Evolutionary conservation across 2,888 invertebrate genomes (phyloP).

Genomic region (Eupithecia pulchellata): DNA sequence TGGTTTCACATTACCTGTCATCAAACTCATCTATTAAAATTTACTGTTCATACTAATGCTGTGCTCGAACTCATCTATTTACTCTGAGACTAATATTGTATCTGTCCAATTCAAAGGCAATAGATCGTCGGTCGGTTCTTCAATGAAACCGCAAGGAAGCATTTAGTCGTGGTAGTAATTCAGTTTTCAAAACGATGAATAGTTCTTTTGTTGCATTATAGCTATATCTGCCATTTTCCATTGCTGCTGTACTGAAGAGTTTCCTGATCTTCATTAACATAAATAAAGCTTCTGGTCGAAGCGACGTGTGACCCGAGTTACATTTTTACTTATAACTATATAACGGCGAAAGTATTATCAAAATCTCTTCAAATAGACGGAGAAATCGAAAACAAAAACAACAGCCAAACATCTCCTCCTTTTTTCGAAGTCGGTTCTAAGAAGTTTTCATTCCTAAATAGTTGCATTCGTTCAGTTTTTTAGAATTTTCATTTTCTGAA

Average conservation of each 20-base stretch:
- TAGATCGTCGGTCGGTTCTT: neutral
- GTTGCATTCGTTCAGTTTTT: neutral
- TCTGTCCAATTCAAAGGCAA: neutral
- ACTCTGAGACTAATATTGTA: neutral
- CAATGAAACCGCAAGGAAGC: neutral
- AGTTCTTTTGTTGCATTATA: neutral
- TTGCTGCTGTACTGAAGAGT: neutral
- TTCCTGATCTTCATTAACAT: neutral
- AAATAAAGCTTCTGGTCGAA: neutral
- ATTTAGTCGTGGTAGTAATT: neutral
- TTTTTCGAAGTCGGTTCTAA: too few species aligned
- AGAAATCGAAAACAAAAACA: too few species aligned
- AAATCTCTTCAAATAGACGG: too few species aligned
- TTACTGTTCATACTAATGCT: neutral
- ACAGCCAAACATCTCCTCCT: too few species aligned
- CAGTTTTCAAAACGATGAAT: neutral
- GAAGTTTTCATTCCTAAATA: too few species aligned
- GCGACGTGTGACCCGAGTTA: too few species aligned
- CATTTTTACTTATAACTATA: too few species aligned
- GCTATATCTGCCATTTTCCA: neutral
- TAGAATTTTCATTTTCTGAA: neutral
- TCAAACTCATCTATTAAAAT: neutral
- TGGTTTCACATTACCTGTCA: neutral
- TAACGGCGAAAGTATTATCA: too few species aligned
- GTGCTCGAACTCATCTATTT: too few species aligned